Evolutionary conservation across 2,113 vertebrate species (phyloP), one percentile per base, ranked within the genome.

Genomic region (Scatophagus argus): DNA sequence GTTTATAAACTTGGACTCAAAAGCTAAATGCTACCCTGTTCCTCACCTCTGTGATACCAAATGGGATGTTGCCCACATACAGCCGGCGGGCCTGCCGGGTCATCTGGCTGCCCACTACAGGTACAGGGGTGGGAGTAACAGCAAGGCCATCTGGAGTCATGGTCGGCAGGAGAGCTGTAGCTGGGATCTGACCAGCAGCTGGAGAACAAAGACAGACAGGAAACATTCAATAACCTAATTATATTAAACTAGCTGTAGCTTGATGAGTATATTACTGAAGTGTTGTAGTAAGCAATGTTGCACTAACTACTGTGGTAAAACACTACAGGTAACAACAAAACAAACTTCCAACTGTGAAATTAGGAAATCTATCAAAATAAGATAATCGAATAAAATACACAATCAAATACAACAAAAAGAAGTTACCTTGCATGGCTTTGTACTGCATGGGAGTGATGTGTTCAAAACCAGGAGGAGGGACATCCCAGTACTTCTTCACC

Each of bases 401-500:
- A 21, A 74, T 59, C 3, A 23, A 49, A 13, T 3, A 55, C 49
- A 79, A 9, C 5, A 27, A 66, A 46, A 27, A 29, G 34, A 17
- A 5, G 43, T 83, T 82, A 97, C 97, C 97, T 94, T 98, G 97
- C 97, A 98, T 98, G 91, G 97, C 97, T 95, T 98, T 98, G 93
- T 98, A 97, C 94, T 98, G 97, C 96, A 98, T 96, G 59, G 96
- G 96, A 13, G 96, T 97, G 90, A 98, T 97, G 92, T 97, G 97
- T 77, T 97, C 97, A 27, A 98, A 98, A 32, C 97, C 97, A 0
- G 95, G 96, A 0, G 97, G 96, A 0, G 97, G 96, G 17, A 98
- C 96, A 74, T 97, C 97, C 97, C 97, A 98, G 81, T 98, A 98
- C 88, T 97, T 98, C 82, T 96, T 96, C 25, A 96, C 92, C 93